A percentile compares a stretch with the other conserved stretches of the same genome.
Conservation (phyloP, 2,888 invertebrate genomes). For the Rapana venosa region DNA sequence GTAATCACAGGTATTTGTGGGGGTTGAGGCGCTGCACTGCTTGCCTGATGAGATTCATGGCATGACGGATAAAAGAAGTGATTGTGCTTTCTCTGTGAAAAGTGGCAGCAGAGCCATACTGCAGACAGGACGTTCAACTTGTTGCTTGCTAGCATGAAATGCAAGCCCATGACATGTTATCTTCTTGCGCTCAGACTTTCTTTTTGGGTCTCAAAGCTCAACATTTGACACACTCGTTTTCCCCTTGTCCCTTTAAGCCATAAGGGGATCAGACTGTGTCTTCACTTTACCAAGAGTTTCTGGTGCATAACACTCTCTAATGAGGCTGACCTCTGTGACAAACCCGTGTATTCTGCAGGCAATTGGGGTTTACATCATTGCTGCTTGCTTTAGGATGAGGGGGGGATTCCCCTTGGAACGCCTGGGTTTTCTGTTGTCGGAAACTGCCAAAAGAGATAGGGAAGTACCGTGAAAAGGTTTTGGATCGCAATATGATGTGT, state of each 20-base stretch:
- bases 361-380: neutral
- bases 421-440: slow-evolving; percentile 5
- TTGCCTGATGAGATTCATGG: slow-evolving; percentile 52
- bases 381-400: neutral
- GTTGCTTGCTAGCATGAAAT: slow-evolving; percentile 2
- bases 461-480: too few species aligned
- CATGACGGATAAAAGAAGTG: slow-evolving; percentile 42
- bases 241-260: neutral
- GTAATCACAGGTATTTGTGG: slow-evolving; percentile 60
- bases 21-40: slow-evolving; percentile 57
- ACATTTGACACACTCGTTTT: neutral
- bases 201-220: neutral
- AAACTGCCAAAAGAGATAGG: too few species aligned
- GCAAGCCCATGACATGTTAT: neutral
- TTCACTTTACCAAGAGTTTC: neutral
- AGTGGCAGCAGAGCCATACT: neutral
- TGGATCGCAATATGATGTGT: too few species aligned
- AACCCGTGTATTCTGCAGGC: neutral
- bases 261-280: slow-evolving; percentile 5
- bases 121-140: neutral
- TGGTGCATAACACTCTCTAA: neutral
- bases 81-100: neutral
- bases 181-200: neutral
- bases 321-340: neutral
- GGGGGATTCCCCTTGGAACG: neutral